Percentiles rank a stretch among this genome's conserved stretches.
Evolutionary conservation across 2,888 invertebrate species (phyloP).

Genomic region (Eupithecia exiguata): DNA sequence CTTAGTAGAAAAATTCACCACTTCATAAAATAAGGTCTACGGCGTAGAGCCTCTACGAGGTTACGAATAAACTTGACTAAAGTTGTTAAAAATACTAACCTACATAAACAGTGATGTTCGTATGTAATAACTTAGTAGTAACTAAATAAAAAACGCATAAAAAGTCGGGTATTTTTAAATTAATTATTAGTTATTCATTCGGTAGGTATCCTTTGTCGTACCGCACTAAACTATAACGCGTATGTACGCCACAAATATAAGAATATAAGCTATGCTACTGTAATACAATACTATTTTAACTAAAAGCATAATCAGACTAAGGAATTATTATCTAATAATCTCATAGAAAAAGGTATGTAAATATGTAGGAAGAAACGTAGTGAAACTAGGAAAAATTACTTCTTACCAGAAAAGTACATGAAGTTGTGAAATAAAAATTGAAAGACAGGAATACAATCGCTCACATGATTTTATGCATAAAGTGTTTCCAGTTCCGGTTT

Average conservation of each 20-base stretch:
- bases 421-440: neutral
- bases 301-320: neutral
- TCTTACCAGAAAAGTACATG: too few relatives aligned
- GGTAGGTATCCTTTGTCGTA: too few relatives aligned
- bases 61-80: neutral
- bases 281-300: neutral
- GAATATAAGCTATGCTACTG: too few relatives aligned
- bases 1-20: too few relatives aligned
- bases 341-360: neutral
- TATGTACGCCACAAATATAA: too few relatives aligned
- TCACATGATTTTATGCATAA: neutral
- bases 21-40: neutral
- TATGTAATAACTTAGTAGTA: neutral
- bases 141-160: too few relatives aligned
- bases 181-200: too few relatives aligned
- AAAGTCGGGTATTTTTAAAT: too few relatives aligned
- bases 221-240: too few relatives aligned
- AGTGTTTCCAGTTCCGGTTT: neutral
- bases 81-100: neutral
- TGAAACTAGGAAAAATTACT: too few relatives aligned
- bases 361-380: neutral
- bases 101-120: neutral
- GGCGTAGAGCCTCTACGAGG: neutral
- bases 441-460: neutral
- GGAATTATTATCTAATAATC: neutral